Base-by-base conservation (phyloP, 1,140 invertebrate species). In the Scaptomyza hsui region DNA sequence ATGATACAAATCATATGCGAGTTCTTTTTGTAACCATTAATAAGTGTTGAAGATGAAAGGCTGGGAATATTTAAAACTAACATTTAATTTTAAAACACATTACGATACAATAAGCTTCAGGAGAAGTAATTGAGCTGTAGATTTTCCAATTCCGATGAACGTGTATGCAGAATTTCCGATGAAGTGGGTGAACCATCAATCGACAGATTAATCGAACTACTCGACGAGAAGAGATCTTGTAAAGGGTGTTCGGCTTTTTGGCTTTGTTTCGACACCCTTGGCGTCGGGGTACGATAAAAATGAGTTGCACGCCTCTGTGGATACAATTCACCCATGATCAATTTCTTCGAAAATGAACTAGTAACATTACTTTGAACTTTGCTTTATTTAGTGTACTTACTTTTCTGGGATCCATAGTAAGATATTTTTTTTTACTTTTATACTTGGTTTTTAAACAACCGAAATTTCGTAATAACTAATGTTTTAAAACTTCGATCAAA, bases 101-200 rank as follows among this genome's bases (percentile, higher is more conserved):
- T 5, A 12, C n/a, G 18, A 15, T 41, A 37, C n/a, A n/a, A 37
- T 37, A n/a, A 15, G 1, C 37, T n/a, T 7, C 41, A 55, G 5
- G 49, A 44, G 9, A 44, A 63, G 18, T 56, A 56, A 37, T 26
- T 56, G 26, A 56, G 10, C 29, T 41, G 61, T 3, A 18, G 15
- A 4, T 24, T 6, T 10, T 51, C 41, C 41, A 47, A 37, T n/a
- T 13, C 41, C 13, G 61, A 24, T 1, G 39, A 35, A 3, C 7
- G 61, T 0, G 52, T 12, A 3, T 41, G 41, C 4, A 6, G 3
- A 1, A 47, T 24, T 7, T 13, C 12, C 12, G 4, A 4, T 37
- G 4, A 0, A n/a, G 18, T 3, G 39, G 49, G 3, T 3, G 7
- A 29, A 29, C 7, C 6, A 29, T 29, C 9, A 9, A 1, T 18